Percentiles rank a stretch among this genome's conserved stretches.
phyloP scores from a whole-genome alignment of 2,888 invertebrate genomes.

The Stenurella melanura region DNA sequence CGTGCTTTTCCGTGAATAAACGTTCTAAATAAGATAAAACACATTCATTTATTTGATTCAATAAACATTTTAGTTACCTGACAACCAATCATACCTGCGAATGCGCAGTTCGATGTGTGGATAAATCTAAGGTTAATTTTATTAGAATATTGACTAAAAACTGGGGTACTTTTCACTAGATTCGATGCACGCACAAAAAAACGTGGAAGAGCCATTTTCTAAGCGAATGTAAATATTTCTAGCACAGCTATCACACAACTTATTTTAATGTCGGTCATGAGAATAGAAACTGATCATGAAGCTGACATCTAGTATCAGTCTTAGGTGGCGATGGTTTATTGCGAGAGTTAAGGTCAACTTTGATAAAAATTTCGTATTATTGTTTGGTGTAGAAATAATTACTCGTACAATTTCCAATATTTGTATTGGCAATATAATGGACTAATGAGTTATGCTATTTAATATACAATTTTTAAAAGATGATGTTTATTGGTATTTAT shows the following conservation, averaged over 20 bases:
- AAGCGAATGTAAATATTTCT: constrained; percentile 28
- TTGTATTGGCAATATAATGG: not conserved
- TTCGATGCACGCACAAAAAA: constrained; percentile 60
- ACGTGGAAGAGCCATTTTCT: constrained; percentile 66
- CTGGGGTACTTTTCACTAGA: constrained; percentile 56
- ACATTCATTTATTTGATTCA: constrained; percentile 28
- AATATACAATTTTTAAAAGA: not conserved
- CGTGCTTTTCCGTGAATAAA: constrained; percentile 92
- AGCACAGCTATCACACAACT: constrained; percentile 28
- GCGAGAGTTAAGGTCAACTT: constrained; percentile 56
- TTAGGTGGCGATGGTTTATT: constrained; percentile 53
- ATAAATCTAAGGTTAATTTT: constrained; percentile 55
- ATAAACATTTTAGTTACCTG: constrained; percentile 30
- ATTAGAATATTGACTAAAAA: constrained; percentile 55
- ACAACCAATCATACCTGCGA: constrained; percentile 64
- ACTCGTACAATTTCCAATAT: not conserved
- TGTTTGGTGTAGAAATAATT: not conserved
- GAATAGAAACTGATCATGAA: constrained; percentile 46
- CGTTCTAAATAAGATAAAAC: constrained; percentile 74
- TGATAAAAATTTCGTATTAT: constrained; percentile 47
- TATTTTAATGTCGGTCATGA: constrained; percentile 45
- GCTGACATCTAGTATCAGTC: constrained; percentile 47
- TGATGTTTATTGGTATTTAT: not conserved
- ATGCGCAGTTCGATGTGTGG: constrained; percentile 57
- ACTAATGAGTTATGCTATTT: not conserved